Conservation (phyloP, 2,888 invertebrate genomes). For the Eretmocerus hayati region DNA sequence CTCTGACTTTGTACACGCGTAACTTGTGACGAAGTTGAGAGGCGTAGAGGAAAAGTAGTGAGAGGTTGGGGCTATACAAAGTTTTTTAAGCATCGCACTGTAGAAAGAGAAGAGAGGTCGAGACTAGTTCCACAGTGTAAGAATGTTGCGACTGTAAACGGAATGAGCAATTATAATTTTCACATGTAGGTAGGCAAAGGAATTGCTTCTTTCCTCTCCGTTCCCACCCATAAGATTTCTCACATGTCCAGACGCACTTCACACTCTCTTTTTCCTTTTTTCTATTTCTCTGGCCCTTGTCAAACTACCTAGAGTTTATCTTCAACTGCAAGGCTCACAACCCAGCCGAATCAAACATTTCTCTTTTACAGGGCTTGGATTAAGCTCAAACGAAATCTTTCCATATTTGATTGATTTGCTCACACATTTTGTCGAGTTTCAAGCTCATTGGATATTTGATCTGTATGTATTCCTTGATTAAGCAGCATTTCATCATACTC, state of each 20-base stretch:
- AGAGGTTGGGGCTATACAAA: constrained; percentile 1
- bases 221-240: neutral
- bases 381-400: too few relatives aligned
- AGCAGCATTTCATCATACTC: too few relatives aligned
- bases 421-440: too few relatives aligned
- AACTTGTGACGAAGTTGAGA: constrained; percentile 14
- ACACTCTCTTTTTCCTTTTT: neutral
- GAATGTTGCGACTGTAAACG: constrained; percentile 24
- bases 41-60: constrained; percentile 1
- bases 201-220: constrained; percentile 1
- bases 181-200: constrained; percentile 21
- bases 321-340: too few relatives aligned
- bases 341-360: too few relatives aligned
- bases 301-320: neutral
- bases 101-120: neutral
- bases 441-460: too few relatives aligned
- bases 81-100: constrained; percentile 16
- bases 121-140: constrained; percentile 9
- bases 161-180: constrained; percentile 43
- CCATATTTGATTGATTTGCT: too few relatives aligned
- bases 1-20: neutral
- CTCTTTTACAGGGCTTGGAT: too few relatives aligned
- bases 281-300: neutral
- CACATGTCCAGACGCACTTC: neutral
- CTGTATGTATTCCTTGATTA: too few relatives aligned